Evolutionary conservation across 1,140 invertebrate species (phyloP).

Genomic region (Aphaenogaster floridana): DNA sequence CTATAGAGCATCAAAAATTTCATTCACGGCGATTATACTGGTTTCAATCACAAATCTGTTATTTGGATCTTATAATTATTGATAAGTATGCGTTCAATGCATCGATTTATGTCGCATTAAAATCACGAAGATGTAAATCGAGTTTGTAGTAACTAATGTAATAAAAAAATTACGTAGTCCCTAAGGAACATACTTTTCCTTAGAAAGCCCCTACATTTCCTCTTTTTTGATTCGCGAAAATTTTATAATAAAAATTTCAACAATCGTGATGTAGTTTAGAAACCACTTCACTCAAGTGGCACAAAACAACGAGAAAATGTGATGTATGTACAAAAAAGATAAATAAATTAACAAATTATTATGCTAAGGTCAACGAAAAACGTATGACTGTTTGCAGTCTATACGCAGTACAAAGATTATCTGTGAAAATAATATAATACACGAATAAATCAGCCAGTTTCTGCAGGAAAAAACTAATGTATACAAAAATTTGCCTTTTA

Average conservation of each 20-base stretch:
- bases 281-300: constrained; percentile 70
- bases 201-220: constrained; percentile 73
- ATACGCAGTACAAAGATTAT: constrained; percentile 71
- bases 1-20: constrained; percentile 34
- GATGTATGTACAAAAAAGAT: constrained; percentile 80
- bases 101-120: constrained; percentile 54
- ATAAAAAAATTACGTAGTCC: constrained; percentile 64
- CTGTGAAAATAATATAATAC: constrained; percentile 76
- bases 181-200: constrained; percentile 75
- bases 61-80: constrained; percentile 16
- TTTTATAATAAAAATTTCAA: constrained; percentile 68
- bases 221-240: constrained; percentile 63
- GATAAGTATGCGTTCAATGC: constrained; percentile 45
- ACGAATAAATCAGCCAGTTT: constrained; percentile 66
- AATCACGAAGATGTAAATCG: constrained; percentile 46
- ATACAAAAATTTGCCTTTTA: not conserved
- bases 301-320: constrained; percentile 76
- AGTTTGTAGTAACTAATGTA: constrained; percentile 60
- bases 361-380: constrained; percentile 68
- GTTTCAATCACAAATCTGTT: constrained; percentile 32
- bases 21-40: constrained; percentile 10
- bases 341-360: constrained; percentile 81
- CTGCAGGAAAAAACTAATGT: constrained; percentile 15
- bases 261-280: constrained; percentile 68
- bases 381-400: constrained; percentile 58